Evolutionary conservation across 64 coral and sea anemone genomes (phyloP), one percentile per base, ranked within the genome.

Genomic region (Pachyseris speciosa): DNA sequence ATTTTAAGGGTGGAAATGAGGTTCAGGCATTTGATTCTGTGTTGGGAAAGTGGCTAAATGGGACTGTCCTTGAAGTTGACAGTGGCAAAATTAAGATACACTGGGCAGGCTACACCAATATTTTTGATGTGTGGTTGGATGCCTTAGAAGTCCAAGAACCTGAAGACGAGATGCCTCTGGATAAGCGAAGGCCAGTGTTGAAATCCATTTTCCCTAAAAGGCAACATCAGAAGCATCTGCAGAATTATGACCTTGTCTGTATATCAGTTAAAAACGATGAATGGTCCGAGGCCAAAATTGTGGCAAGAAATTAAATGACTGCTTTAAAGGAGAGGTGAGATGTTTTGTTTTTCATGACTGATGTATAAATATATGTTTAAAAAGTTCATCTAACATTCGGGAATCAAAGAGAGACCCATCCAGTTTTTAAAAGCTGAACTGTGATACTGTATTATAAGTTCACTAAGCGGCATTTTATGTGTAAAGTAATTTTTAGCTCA

Each of bases 21-120:
- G 65, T 68, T 36, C 65, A 68, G 65, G 65, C 65, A 68, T 36
- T 68, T 68, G 65, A 68, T 68, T 37, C 65, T 36, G 65, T 68
- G 29, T 27, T 34, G 29, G 30, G 15, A 68, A 27, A 68, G 16
- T 68, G 65, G 65, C 65, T 68, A 19, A 68, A 68, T 68, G 65
- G 65, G 28, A 68, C 65, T 68, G 65, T 68, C 16, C 13, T 68
- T 68, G 28, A 68, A 34, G 65, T 68, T 31, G 65, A 68, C 34
- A 27, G 28, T 68, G 65, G 65, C 65, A 68, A 36, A 68, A 29
- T 68, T 9, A 3, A 34, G 15, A 68, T 68, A 68, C 65, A 37
- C 15, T 68, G 29, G 28, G 65, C 8, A 3, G 65, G 65, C 28
- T 16, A 68, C 63, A 66, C 24, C 28, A 68, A 68, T 27, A 33